A percentile compares a stretch with the other conserved stretches of the same genome.
Conservation (phyloP, 2,113 vertebrate genomes). For the Gambusia holbrooki region DNA sequence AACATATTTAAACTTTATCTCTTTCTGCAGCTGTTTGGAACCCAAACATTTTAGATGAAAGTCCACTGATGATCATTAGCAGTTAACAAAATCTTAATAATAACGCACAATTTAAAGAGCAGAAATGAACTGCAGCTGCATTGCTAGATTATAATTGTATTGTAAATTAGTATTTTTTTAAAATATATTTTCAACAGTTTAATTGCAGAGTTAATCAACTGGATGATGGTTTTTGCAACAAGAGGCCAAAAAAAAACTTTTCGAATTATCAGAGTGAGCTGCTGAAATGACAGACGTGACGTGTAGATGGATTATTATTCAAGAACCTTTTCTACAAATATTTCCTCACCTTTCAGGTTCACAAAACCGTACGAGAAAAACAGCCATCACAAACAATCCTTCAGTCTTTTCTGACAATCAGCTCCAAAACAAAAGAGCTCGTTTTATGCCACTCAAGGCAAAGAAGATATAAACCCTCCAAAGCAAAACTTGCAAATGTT, state of each 20-base stretch:
- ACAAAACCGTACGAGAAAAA: constrained; percentile 2
- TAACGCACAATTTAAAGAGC: background rate
- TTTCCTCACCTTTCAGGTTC: background rate
- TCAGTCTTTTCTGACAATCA: background rate
- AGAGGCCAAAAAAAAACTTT: background rate
- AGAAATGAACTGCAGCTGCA: background rate
- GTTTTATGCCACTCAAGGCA: background rate
- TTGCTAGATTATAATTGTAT: background rate
- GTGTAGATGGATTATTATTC: background rate
- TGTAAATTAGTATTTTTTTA: background rate
- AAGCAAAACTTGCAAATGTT: background rate
- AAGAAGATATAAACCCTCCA: constrained; percentile 1
- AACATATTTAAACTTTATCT: background rate
- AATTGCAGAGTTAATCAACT: constrained; percentile 20
- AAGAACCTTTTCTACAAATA: background rate
- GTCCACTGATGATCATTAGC: background rate
- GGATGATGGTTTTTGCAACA: constrained; percentile 21
- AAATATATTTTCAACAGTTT: constrained; percentile 19
- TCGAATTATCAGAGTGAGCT: background rate
- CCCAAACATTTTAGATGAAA: too few relatives aligned
- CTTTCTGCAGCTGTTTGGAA: too few relatives aligned
- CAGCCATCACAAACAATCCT: background rate
- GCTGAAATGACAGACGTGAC: constrained; percentile 1
- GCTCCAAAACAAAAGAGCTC: background rate
- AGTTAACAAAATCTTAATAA: background rate